phyloP scores from a whole-genome alignment of 1,140 invertebrate species.

The Aporrectodea caliginosa region DNA sequence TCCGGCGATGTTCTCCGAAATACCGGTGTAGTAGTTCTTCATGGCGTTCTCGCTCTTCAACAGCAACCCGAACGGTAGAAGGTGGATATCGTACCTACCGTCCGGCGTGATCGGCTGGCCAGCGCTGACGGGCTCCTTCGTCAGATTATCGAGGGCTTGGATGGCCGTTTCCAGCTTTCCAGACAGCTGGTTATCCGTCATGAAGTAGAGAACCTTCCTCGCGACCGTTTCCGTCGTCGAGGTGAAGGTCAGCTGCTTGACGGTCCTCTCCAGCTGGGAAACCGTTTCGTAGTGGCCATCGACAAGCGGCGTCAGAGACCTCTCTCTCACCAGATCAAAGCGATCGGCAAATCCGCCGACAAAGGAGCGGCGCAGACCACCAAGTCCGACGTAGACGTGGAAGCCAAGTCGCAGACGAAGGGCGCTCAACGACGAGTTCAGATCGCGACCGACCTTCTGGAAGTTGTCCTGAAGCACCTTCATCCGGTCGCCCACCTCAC shows the following conservation, averaged over 20 bases:
- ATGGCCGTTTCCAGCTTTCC: slow-evolving; percentile 20
- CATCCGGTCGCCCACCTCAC: background rate
- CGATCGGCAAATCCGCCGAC: slow-evolving; percentile 18
- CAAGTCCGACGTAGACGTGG: slow-evolving; percentile 22
- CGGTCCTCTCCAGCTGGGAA: slow-evolving; percentile 9
- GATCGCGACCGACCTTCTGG: background rate
- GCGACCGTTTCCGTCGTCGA: slow-evolving; percentile 21
- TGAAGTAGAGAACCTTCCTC: slow-evolving; percentile 28
- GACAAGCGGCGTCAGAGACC: slow-evolving; percentile 14
- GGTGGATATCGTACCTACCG: slow-evolving; percentile 23
- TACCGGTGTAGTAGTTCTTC: slow-evolving; percentile 22
- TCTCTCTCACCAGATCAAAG: slow-evolving; percentile 5
- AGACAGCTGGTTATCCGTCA: slow-evolving; percentile 26
- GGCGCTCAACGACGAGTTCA: background rate
- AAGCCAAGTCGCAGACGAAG: slow-evolving; percentile 14
- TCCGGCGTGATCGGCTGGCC: slow-evolving; percentile 23
- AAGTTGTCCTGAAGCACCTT: slow-evolving; percentile 5
- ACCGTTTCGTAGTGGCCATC: background rate
- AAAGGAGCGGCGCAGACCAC: slow-evolving; percentile 12
- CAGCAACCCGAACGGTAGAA: slow-evolving; percentile 22
- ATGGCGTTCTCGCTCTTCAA: slow-evolving; percentile 3
- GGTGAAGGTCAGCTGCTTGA: slow-evolving; percentile 21
- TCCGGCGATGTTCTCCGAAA: slow-evolving; percentile 26
- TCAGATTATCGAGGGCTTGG: slow-evolving; percentile 23
- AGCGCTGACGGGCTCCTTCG: slow-evolving; percentile 14